A percentile compares a stretch with the other conserved stretches of the same genome.
Conservation (phyloP, 2,797 vertebrate genomes). For the Pitangus sulphuratus region DNA sequence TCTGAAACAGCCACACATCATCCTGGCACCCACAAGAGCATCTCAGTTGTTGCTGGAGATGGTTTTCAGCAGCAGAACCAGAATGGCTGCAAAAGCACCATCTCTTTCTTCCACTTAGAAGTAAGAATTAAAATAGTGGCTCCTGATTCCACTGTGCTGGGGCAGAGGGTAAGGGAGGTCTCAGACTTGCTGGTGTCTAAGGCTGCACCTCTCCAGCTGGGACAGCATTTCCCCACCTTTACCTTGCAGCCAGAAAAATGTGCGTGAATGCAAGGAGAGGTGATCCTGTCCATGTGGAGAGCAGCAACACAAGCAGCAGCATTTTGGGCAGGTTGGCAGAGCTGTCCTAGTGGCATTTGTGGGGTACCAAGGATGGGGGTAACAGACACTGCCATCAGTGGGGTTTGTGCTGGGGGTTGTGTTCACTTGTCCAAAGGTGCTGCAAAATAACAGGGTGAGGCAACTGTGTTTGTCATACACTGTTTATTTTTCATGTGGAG, state of each 20-base stretch:
- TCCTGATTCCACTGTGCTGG: not conserved
- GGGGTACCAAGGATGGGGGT: not conserved
- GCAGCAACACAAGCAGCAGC: not conserved
- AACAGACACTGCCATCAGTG: not conserved
- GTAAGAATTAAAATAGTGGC: not conserved
- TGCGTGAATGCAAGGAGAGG: not conserved
- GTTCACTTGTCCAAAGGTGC: not conserved
- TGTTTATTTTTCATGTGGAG: constrained; percentile 18
- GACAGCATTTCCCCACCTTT: not conserved
- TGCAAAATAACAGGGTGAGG: not conserved
- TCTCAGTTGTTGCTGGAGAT: not conserved
- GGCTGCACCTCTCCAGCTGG: not conserved
- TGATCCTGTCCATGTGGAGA: not conserved
- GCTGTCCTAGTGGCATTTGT: not conserved
- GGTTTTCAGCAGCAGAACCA: not conserved
- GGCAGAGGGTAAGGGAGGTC: not conserved
- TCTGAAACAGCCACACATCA: not conserved
- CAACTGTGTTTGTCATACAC: not conserved
- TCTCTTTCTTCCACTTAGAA: not conserved
- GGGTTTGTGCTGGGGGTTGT: not conserved
- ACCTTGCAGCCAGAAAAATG: not conserved
- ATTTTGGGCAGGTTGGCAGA: not conserved
- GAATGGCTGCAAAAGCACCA: not conserved
- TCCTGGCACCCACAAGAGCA: not conserved
- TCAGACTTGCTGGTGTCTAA: not conserved